Evolutionary conservation across 2,113 vertebrate species (phyloP).

Genomic region (Meriones unguiculatus): DNA sequence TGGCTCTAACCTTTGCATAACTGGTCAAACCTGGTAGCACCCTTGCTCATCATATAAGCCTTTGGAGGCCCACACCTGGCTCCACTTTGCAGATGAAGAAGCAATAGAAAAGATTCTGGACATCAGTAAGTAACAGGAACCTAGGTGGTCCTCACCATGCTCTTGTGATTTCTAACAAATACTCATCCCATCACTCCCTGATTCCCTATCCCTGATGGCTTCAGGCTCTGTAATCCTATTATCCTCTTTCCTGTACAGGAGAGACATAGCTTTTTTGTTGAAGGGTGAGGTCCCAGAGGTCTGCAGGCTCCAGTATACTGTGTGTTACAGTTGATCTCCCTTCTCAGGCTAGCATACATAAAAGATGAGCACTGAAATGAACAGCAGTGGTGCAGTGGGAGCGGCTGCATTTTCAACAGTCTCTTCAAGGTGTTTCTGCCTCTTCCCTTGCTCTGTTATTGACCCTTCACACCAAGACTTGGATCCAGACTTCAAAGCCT

Average conservation of each 20-base stretch:
- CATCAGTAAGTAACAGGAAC: rapidly evolving
- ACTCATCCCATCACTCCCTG: no score
- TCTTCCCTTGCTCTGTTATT: constrained; percentile 73
- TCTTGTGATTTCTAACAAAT: no score
- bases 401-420: constrained; percentile 75
- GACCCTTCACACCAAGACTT: constrained; percentile 82
- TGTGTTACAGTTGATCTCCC: constrained; percentile 29
- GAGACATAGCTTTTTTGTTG: constrained; percentile 54
- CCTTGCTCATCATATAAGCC: no score
- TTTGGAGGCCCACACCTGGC: rapidly evolving
- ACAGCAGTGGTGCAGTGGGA: constrained; percentile 79
- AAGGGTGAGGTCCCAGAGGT: not conserved
- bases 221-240: not conserved
- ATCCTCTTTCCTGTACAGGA: not conserved
- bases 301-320: constrained; percentile 33
- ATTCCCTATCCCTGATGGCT: rapidly evolving
- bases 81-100: not conserved
- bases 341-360: constrained; percentile 43
- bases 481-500: constrained; percentile 78
- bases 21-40: rapidly evolving
- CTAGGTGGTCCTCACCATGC: rapidly evolving
- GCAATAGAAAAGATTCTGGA: not conserved
- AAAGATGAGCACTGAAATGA: constrained; percentile 80
- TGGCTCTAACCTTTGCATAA: not conserved
- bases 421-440: constrained; percentile 84